Base-by-base conservation (phyloP, 2,888 invertebrate genomes). In the Drosophila paramelanica region DNA sequence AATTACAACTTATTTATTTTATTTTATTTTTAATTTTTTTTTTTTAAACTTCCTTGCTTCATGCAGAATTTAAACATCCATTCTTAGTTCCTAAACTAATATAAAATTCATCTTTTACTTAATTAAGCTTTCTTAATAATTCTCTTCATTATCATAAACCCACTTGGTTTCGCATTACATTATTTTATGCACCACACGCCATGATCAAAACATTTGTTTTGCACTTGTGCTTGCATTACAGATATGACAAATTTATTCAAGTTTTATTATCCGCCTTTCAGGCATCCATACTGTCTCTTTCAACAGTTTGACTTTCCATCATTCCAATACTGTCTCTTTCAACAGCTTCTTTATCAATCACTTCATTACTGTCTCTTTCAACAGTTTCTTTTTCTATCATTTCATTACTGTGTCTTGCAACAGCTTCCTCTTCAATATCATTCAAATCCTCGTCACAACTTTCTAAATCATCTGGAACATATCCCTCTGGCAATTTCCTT, bases 181-280 rank as follows among this genome's bases (percentile, higher is more conserved):
- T 39, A 39, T 23, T 23, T 23, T 23, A 49, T 49, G 27, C 49
- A 49, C 49, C 14, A 43, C 20, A 43, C 43, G 17, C 49, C 27
- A n/a, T 49, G 17, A 33, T 36, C 36, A 49, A 49, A 27, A 27
- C 14, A 49, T 49, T 43, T 43, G 43, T 43, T 43, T 43, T 43
- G 43, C 43, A 43, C 23, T 43, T 43, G 43, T 23, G 43, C 20
- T 20, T 23, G 43, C 23, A 43, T 43, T 43, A 39, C 36, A 36
- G 36, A 36, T 36, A 41, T 43, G 43, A 43, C 11, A 8, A 43
- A 43, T 43, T 43, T 14, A 10, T 23, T 13, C 43, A 43, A 43
- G 10, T 43, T 43, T 43, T 43, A 14, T 43, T 43, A 43, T 43
- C 43, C 13, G 43, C 43, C 43, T 6, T 20, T 13, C 20, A 20